Conservation (phyloP, 2,888 invertebrate genomes). For the Erebia palarica region DNA sequence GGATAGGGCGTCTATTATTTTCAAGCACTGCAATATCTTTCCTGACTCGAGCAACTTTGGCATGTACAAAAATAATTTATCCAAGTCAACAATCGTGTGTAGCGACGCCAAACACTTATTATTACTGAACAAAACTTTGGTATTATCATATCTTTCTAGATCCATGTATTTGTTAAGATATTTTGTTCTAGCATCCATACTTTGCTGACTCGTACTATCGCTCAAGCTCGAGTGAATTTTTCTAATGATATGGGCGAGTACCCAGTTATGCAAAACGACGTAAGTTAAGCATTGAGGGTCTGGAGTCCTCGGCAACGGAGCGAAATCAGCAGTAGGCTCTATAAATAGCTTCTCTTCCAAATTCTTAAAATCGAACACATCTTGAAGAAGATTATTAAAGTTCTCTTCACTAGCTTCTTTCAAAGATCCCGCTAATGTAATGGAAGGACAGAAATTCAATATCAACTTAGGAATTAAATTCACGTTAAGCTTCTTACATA, state of each 20-base stretch:
- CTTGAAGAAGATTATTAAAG: slow-evolving; percentile 67
- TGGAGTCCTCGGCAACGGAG: slow-evolving; percentile 70
- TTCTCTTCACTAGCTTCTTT: slow-evolving; percentile 67
- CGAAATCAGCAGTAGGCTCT: slow-evolving; percentile 70
- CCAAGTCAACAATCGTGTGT: slow-evolving; percentile 78
- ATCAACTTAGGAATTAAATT: slow-evolving; percentile 89
- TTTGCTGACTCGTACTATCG: slow-evolving; percentile 71
- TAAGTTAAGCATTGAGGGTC: slow-evolving; percentile 83
- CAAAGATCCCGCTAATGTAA: slow-evolving; percentile 70
- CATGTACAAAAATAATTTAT: slow-evolving; percentile 77
- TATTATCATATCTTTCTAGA: slow-evolving; percentile 76
- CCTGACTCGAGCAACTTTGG: slow-evolving; percentile 69
- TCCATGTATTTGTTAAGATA: slow-evolving; percentile 84
- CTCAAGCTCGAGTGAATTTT: slow-evolving; percentile 83
- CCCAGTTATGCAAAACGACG: slow-evolving; percentile 85
- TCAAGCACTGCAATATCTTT: slow-evolving; percentile 75
- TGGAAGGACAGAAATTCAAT: slow-evolving; percentile 87
- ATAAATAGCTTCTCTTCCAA: slow-evolving; percentile 75
- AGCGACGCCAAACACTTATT: slow-evolving; percentile 84
- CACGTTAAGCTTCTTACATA: slow-evolving; percentile 86
- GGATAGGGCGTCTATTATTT: slow-evolving; percentile 82
- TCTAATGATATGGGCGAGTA: slow-evolving; percentile 85
- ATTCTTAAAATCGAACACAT: slow-evolving; percentile 71
- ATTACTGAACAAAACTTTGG: slow-evolving; percentile 79
- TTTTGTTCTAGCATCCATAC: slow-evolving; percentile 81